Base-by-base conservation (phyloP, 2,888 invertebrate species). In the Bugula neritina region DNA sequence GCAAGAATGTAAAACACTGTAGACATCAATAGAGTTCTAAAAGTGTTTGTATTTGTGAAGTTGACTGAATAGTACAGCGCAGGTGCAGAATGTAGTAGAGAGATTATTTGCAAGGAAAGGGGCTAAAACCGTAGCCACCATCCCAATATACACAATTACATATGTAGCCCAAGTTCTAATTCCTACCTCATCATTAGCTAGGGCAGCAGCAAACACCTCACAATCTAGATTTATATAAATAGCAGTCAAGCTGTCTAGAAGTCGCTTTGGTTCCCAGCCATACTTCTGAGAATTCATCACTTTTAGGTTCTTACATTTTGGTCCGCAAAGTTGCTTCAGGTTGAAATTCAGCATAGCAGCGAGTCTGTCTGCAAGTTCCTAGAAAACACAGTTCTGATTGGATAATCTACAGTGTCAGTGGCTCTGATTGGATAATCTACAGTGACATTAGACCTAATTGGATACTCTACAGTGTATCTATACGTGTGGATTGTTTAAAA, bases 271-370 rank as follows among this genome's bases (percentile, higher is more conserved):
- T 83, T 97, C 94, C 98, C 98, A 99, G 17, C 94, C 93, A 84
- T 97, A 99, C 84, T 94, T 94, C 76, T 93, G 92, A 0, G 94
- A 93, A 78, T 92, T 92, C 73, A 91, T 90, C 71, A 97, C 96
- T 87, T 94, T 94, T 74, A 95, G 87, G 79, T 87, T 87, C 85
- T 93, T 92, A 87, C 96, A 97, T 86, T 96, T 96, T 69, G 94
- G 91, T 13, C 97, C 96, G 84, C 95, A 96, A 71, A 99, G 87
- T 84, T 98, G 97, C 82, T 93, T 92, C 76, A 99, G 87, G 87
- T 99, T 99, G 85, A 94, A 97, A 86, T 99, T 97, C 77, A 99
- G 88, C 98, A 99, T 99, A 73, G 97, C 94, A 72, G 97, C 95
- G 73, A 99, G 88, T 72, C 96, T 87, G 81, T 94, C 94, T 58